These are phyloP conservation scores for Aramus guarauna DNA, from an alignment of 2,113 vertebrate genomes.

Conservation along the genomic window DNA sequence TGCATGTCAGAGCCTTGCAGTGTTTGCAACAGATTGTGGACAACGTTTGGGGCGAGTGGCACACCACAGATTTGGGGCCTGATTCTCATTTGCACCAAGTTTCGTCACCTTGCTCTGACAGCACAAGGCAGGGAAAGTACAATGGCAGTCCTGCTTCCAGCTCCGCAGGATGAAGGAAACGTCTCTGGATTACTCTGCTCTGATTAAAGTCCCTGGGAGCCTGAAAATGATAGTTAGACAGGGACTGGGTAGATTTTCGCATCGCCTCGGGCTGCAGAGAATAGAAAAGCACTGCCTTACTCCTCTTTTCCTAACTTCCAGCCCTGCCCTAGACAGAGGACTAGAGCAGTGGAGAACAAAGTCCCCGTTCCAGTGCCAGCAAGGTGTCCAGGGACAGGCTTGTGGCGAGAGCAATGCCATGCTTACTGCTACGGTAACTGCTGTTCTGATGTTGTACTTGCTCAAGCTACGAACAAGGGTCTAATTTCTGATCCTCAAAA, in stretches of 20 bases:
- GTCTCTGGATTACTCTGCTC: neutral
- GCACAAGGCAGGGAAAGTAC: neutral
- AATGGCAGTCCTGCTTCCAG: neutral
- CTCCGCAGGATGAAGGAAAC: neutral
- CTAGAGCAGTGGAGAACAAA: conserved; percentile 32
- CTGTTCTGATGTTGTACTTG: neutral
- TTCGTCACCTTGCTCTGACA: neutral
- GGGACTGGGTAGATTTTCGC: neutral
- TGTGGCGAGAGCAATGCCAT: neutral
- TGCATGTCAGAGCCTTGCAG: neutral
- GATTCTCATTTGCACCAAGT: neutral
- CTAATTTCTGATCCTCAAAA: conserved; percentile 4
- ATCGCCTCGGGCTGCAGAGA: neutral
- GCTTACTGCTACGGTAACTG: neutral
- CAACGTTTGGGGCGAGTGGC: neutral
- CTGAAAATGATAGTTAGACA: neutral
- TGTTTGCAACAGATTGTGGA: neutral
- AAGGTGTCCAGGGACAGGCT: conserved; percentile 36
- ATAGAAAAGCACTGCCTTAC: neutral
- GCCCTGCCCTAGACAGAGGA: neutral
- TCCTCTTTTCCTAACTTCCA: neutral
- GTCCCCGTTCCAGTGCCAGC: neutral
- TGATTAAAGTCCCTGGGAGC: neutral
- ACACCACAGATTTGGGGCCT: neutral
- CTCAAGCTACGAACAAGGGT: neutral